phyloP scores from a whole-genome alignment of 2,888 invertebrate species.

The Amphimallon solstitiale region DNA sequence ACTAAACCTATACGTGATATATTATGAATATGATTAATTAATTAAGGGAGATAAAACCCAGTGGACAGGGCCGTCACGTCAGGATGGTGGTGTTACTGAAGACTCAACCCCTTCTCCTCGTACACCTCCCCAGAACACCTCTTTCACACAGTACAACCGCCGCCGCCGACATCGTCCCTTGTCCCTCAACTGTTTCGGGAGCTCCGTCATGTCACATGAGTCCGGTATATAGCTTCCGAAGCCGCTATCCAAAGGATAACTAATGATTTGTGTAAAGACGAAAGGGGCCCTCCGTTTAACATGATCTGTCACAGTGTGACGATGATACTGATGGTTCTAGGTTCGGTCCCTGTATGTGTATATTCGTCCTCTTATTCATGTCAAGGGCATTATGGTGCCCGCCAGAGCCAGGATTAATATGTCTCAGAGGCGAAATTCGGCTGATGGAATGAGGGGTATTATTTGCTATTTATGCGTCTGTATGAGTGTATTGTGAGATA shows the following conservation, averaged over 20 bases:
- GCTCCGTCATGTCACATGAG: conserved; percentile 15
- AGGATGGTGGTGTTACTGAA: conserved; percentile 46
- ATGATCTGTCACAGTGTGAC: conserved; percentile 47
- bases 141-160: background rate
- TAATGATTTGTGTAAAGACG: conserved; percentile 63
- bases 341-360: no score
- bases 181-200: no score
- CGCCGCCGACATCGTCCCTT: background rate
- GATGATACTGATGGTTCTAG: conserved; percentile 14
- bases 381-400: conserved; percentile 25
- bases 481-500: no score
- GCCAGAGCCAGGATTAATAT: conserved; percentile 24
- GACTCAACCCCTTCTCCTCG: background rate
- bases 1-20: conserved; percentile 57
- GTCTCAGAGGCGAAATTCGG: conserved; percentile 10
- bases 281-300: conserved; percentile 43
- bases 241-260: conserved; percentile 60
- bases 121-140: conserved; percentile 34
- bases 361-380: conserved; percentile 13
- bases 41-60: conserved; percentile 47
- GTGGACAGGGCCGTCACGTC: conserved; percentile 34
- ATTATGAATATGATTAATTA: conserved; percentile 59
- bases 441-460: background rate
- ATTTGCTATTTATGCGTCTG: no score
- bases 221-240: conserved; percentile 42